Evolutionary conservation across 2,797 vertebrate genomes (phyloP).

Genomic region (Petrocephalus sullivani): DNA sequence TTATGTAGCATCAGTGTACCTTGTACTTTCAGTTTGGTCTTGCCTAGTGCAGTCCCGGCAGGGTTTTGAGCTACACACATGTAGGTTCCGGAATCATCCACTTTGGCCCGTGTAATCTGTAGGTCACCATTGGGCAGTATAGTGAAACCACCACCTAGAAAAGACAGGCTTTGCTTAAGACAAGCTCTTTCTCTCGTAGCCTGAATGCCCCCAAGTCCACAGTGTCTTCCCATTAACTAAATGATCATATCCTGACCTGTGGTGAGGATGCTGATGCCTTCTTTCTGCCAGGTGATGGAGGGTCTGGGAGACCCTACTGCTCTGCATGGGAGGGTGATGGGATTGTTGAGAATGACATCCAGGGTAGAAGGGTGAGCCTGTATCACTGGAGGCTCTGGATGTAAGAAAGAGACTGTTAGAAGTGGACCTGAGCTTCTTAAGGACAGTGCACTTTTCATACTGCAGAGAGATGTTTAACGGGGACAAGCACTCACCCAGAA

Average conservation of each 20-base stretch:
- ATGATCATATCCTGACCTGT: constrained; percentile 55
- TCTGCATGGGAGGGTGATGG: constrained; percentile 79
- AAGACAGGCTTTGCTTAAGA: neutral
- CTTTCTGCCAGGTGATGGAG: constrained; percentile 89
- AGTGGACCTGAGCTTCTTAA: neutral
- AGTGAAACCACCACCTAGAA: constrained; percentile 64
- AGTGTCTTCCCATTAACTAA: too few relatives aligned
- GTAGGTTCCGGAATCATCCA: constrained; percentile 81
- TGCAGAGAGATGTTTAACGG: neutral
- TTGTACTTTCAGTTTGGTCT: constrained; percentile 89
- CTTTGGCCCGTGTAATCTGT: constrained; percentile 73
- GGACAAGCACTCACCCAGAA: constrained; percentile 74
- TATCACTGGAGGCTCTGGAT: constrained; percentile 78
- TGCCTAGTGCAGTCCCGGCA: constrained; percentile 87
- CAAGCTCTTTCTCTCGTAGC: neutral
- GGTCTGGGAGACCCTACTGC: constrained; percentile 80
- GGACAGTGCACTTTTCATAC: neutral
- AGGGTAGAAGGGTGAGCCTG: constrained; percentile 66
- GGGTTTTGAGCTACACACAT: constrained; percentile 93
- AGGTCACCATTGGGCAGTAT: constrained; percentile 77
- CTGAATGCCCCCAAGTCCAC: neutral
- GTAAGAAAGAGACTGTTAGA: neutral
- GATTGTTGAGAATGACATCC: constrained; percentile 82
- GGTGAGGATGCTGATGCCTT: constrained; percentile 79
- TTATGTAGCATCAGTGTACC: constrained; percentile 50